phyloP scores from a whole-genome alignment of 2,888 invertebrate genomes.

The Zaprionus lineosus region DNA sequence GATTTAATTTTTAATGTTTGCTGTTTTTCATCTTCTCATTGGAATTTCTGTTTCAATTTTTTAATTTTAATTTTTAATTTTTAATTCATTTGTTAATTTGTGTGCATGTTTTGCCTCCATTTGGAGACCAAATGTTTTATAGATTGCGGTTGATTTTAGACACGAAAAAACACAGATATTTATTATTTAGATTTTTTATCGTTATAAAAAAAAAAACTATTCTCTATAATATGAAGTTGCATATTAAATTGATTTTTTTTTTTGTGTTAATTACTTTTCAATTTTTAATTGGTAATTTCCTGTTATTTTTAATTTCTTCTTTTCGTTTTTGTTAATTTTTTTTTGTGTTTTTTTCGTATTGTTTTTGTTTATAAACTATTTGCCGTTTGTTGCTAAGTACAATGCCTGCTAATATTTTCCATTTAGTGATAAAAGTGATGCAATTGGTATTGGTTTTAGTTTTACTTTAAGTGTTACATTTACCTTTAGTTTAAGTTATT shows the following conservation, averaged over 20 bases:
- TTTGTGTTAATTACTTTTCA: constrained; percentile 45
- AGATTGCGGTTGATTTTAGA: constrained; percentile 36
- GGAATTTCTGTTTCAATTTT: constrained; percentile 10
- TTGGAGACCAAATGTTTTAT: constrained; percentile 21
- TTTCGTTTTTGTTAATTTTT: constrained; percentile 33
- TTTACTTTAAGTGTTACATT: constrained; percentile 15
- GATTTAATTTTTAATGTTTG: constrained; percentile 11
- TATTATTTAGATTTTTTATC: constrained; percentile 11
- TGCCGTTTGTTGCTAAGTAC: constrained; percentile 47
- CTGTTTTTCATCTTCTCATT: constrained; percentile 5
- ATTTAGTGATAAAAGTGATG: constrained; percentile 46
- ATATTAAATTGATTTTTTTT: constrained; percentile 40
- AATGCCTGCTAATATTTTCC: constrained; percentile 49
- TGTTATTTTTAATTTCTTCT: constrained; percentile 10
- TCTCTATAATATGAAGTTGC: constrained; percentile 28
- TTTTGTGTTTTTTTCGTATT: constrained; percentile 14
- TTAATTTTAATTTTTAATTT: neutral
- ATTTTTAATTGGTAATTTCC: constrained; percentile 15
- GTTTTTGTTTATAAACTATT: constrained; percentile 32
- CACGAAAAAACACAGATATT: constrained; percentile 10
- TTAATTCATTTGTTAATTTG: constrained; percentile 8
- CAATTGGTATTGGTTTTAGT: constrained; percentile 15
- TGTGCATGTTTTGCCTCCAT: constrained; percentile 20
- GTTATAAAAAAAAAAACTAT: constrained; percentile 22
- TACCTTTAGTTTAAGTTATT: neutral